phyloP scores from a whole-genome alignment of 1,140 invertebrate species.

The Aphelenchoides fujianensis region DNA sequence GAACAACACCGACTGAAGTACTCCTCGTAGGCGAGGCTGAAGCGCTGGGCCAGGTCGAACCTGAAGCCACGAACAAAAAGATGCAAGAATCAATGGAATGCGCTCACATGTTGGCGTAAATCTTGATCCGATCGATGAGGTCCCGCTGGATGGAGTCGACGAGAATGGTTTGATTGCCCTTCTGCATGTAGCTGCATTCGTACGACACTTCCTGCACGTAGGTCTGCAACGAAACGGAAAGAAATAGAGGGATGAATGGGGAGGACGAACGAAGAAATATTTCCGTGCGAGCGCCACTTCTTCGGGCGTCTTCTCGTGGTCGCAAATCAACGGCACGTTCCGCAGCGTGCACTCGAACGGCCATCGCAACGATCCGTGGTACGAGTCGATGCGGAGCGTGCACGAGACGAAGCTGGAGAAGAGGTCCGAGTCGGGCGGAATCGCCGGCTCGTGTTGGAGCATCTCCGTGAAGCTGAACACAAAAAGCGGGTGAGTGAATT shows the following conservation, averaged over 20 bases:
- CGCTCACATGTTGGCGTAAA: constrained; percentile 13
- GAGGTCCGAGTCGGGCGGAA: constrained; percentile 5
- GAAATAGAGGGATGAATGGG: too few relatives aligned
- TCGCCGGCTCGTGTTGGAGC: neutral
- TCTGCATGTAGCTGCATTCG: neutral
- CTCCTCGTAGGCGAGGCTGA: neutral
- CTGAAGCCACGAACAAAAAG: too few relatives aligned
- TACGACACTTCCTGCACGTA: neutral
- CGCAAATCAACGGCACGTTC: neutral
- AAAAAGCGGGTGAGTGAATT: neutral
- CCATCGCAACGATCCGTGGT: neutral
- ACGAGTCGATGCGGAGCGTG: neutral
- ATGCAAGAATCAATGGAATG: too few relatives aligned
- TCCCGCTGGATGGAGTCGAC: neutral
- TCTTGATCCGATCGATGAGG: neutral
- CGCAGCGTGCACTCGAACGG: neutral
- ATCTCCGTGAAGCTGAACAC: neutral
- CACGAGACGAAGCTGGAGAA: neutral
- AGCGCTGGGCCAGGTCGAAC: neutral
- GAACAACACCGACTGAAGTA: neutral
- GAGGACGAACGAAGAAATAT: too few relatives aligned
- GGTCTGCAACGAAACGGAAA: neutral
- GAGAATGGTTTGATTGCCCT: neutral
- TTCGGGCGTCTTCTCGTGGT: neutral
- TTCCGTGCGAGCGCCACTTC: neutral